Evolutionary conservation across 2,888 invertebrate species (phyloP), one percentile per base, ranked within the genome.

Genomic region (Bellardia bayeri): DNA sequence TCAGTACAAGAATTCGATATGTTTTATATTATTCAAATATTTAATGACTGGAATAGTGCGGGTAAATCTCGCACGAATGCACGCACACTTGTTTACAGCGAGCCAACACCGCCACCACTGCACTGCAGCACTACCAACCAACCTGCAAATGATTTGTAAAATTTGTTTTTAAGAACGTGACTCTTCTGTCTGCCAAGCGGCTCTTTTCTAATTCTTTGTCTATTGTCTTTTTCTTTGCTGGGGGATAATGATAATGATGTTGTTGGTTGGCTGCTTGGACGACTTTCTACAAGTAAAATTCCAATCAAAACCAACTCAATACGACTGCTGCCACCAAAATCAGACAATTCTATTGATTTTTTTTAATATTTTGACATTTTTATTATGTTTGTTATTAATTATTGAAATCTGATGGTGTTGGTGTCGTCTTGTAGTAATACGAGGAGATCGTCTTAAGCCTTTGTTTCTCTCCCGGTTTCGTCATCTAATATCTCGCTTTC

Each of bases 321-420:
- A 30, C 8, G 23, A 13, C 16, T 58, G 54, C 61, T 78, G 78
- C 82, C 82, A 74, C 69, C 81, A 82, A 86, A 68, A 78, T 74
- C 72, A 78, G 37, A 82, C 66, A 86, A 78, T 72, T 82, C 82
- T 72, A 71, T 86, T 84, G 66, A 72, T 14, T 85, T 75, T 85
- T 75, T 23, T 80, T 85, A 86, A 88, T 89, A 87, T 90, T 89
- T 90, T 79, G 89, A 91, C 89, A 90, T 88, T 91, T 91, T 91
- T 91, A 91, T 91, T 90, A 89, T 84, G 88, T 82, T 90, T 90
- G 82, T 89, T 86, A 89, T 89, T 89, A 89, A 90, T 90, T 89
- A 84, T 90, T 90, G 56, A 88, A 87, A 88, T 90, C 90, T 90
- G 66, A 11, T 74, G 82, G 37, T 51, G 61, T 63, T 75, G 74